Base-by-base conservation (phyloP, 1,140 invertebrate genomes). In the Drosophila cardini region DNA sequence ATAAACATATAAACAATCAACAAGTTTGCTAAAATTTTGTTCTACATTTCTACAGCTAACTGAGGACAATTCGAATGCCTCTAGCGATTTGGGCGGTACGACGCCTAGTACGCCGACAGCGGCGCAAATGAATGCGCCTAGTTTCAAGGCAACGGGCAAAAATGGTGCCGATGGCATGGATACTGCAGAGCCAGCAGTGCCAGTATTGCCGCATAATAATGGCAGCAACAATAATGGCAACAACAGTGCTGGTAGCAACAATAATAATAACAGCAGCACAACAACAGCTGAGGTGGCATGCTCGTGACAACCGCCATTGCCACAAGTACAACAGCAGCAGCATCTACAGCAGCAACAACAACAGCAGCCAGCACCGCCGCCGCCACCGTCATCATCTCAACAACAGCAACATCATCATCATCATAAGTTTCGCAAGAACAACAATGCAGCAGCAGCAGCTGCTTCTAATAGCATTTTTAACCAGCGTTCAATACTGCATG, bases 401-500 rank as follows among this genome's bases (percentile, higher is more conserved):
- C 58, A 34, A 72, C 84, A 62, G 50, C 63, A 62, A 30, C 67
- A 82, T 60, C 79, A 84, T 79, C 80, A 79, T 62, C 70, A 80
- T 70, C 86, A 91, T 52, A 91, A 91, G 78, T 91, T 91, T 76
- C 78, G 90, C 32, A 91, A 91, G 74, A 91, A 91, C 75, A 91
- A 91, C 57, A 91, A 91, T 77, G 90, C 90, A 21, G 90, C 90
- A 50, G 90, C 90, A 21, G 90, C 87, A 55, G 90, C 90, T 58
- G 89, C 87, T 36, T 91, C 90, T 38, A 91, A 91, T 78, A 91
- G 90, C 78, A 91, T 91, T 81, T 91, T 91, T 43, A 90, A 91
- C 55, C 90, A 91, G 57, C 90, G 90, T 71, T 87, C 80, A 55
- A 76, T 83, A 38, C 61, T 89, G 78, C 72, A 78, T 74, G 83